phyloP scores from a whole-genome alignment of 2,888 invertebrate species.

The Cactoblastis cactorum region DNA sequence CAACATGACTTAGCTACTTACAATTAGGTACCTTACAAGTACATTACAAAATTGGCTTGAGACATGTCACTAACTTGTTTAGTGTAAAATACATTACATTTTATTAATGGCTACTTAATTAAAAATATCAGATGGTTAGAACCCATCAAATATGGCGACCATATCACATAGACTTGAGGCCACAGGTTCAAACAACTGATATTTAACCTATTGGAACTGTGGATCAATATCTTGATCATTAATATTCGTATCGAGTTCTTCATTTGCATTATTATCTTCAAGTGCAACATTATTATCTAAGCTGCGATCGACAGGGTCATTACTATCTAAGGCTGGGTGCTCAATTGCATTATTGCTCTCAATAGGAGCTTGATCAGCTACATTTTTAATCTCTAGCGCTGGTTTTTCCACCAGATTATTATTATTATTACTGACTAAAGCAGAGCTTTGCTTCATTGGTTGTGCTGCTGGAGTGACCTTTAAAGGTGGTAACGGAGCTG shows the following conservation, averaged over 20 bases:
- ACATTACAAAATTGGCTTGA: too few species aligned
- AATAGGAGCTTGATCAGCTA: not conserved
- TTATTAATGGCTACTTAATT: too few species aligned
- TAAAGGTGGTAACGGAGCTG: slow-evolving; percentile 43
- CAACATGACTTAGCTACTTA: too few species aligned
- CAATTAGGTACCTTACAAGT: too few species aligned
- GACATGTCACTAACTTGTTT: too few species aligned
- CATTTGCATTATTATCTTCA: slow-evolving; percentile 50
- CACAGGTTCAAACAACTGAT: not conserved
- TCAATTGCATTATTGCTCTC: slow-evolving; percentile 5
- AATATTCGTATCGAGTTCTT: slow-evolving; percentile 66
- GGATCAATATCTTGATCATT: slow-evolving; percentile 67
- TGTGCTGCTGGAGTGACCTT: slow-evolving; percentile 64
- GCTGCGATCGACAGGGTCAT: not conserved
- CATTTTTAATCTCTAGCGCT: slow-evolving; percentile 50
- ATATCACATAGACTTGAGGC: not conserved
- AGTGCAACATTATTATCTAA: not conserved
- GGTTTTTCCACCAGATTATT: slow-evolving; percentile 61
- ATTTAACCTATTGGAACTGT: slow-evolving; percentile 37
- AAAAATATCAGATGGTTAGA: too few species aligned
- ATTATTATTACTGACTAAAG: slow-evolving; percentile 51
- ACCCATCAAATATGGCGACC: not conserved
- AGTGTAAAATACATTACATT: too few species aligned
- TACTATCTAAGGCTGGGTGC: not conserved
- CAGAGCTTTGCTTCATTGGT: slow-evolving; percentile 60